These are phyloP conservation scores for Parasteatoda tepidariorum DNA, from an alignment of 1,140 invertebrate genomes.

Conservation along the genomic window DNA sequence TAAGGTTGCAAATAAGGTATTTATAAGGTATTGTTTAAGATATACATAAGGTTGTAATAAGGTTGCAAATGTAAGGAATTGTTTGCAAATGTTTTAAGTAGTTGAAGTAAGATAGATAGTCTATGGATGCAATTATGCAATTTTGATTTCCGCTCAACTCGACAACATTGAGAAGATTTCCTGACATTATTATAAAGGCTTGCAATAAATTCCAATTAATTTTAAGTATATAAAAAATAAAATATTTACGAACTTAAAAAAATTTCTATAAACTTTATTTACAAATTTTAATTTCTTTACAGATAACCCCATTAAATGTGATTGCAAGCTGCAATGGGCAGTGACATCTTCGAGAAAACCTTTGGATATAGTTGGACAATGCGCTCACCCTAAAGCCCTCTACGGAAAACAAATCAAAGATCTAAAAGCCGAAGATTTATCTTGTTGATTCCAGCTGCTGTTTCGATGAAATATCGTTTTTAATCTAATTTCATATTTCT, in stretches of 20 bases:
- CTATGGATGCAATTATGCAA: no score
- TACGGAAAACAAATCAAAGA: slow-evolving; percentile 23
- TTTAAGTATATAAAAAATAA: not conserved
- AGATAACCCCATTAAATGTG: slow-evolving; percentile 47
- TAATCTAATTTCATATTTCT: no score
- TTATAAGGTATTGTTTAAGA: no score
- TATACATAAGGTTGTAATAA: no score
- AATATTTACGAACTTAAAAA: not conserved
- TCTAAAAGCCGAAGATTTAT: slow-evolving; percentile 8
- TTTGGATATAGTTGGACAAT: slow-evolving; percentile 3
- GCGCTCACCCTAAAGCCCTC: slow-evolving; percentile 22
- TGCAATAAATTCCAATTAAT: not conserved
- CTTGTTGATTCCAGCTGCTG: no score
- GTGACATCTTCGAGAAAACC: slow-evolving; percentile 3
- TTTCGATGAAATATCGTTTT: no score
- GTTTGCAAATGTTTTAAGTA: no score
- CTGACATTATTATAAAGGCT: not conserved
- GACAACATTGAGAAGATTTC: not conserved
- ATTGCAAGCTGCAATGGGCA: slow-evolving; percentile 17
- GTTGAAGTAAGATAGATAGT: no score
- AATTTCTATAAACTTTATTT: no score
- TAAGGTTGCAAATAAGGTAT: no score
- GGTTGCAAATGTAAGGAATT: no score
- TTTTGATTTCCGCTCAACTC: no score
- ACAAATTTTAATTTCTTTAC: not conserved